These are phyloP conservation scores for Tor tambroides DNA, from an alignment of 2,113 vertebrate genomes.

Conservation along the genomic window DNA sequence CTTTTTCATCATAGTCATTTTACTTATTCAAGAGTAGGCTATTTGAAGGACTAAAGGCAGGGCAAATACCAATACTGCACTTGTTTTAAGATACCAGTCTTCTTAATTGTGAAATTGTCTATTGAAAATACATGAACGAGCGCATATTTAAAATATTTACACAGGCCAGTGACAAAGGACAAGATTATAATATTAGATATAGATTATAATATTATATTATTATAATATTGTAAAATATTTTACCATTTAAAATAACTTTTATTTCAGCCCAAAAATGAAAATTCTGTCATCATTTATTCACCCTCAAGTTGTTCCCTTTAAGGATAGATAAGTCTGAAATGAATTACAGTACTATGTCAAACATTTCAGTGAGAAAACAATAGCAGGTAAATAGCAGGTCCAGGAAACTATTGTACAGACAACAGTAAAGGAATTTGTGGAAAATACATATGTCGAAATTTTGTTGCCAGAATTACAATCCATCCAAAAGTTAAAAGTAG, in stretches of 20 bases:
- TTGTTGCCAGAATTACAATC: neutral
- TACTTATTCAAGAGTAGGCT: too few species aligned
- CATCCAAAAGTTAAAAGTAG: constrained; percentile 11
- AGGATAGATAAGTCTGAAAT: too few species aligned
- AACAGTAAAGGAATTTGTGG: neutral
- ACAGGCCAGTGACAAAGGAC: neutral
- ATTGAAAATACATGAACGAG: neutral
- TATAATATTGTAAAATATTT: too few species aligned
- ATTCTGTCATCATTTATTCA: neutral
- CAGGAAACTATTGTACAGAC: neutral
- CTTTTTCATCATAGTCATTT: too few species aligned
- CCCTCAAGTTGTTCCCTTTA: neutral
- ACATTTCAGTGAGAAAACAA: neutral
- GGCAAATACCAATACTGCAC: neutral
- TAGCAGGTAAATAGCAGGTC: neutral
- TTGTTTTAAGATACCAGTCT: neutral
- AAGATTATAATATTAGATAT: too few species aligned
- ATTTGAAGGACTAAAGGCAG: neutral
- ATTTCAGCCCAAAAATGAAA: too few species aligned
- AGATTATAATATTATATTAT: too few species aligned
- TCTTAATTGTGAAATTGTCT: neutral
- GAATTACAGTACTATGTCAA: neutral
- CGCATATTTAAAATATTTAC: neutral
- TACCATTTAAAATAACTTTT: too few species aligned
- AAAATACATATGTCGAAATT: neutral